Conservation (phyloP, 2,888 invertebrate genomes). For the Lochmaea capreae region DNA sequence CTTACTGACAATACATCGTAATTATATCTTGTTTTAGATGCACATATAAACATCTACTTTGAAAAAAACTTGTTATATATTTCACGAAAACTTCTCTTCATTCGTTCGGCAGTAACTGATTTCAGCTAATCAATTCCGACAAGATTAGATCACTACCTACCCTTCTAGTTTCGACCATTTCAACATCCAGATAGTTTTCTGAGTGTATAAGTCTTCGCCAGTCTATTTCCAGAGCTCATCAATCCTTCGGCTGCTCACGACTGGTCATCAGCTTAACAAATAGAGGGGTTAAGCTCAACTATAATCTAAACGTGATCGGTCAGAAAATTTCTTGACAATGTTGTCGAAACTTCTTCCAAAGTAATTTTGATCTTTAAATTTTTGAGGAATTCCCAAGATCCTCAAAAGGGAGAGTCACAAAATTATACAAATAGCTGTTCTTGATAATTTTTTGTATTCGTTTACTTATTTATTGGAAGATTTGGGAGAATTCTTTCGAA, state of each 20-base stretch:
- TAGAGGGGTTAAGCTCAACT: slow-evolving; percentile 30
- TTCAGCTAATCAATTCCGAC: slow-evolving; percentile 12
- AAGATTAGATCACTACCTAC: slow-evolving; percentile 22
- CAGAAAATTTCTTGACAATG: background rate
- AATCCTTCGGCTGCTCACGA: slow-evolving; percentile 37
- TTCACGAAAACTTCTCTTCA: background rate
- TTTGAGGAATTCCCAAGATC: background rate
- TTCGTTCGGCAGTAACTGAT: slow-evolving; percentile 5
- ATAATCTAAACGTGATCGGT: background rate
- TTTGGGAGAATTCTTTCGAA: background rate
- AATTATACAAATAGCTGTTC: no score
- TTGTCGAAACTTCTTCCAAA: background rate
- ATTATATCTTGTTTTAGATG: no score
- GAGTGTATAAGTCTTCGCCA: slow-evolving; percentile 26
- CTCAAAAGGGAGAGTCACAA: no score
- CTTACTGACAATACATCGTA: no score
- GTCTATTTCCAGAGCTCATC: slow-evolving; percentile 33
- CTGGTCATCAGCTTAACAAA: slow-evolving; percentile 42
- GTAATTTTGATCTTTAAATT: background rate
- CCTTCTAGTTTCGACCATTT: slow-evolving; percentile 8
- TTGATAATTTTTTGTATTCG: background rate
- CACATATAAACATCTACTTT: no score
- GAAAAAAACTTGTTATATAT: background rate
- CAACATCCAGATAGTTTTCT: slow-evolving; percentile 29
- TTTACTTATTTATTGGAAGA: background rate